phyloP scores from a whole-genome alignment of 2,113 vertebrate genomes.

The Campylomormyrus numenius region DNA sequence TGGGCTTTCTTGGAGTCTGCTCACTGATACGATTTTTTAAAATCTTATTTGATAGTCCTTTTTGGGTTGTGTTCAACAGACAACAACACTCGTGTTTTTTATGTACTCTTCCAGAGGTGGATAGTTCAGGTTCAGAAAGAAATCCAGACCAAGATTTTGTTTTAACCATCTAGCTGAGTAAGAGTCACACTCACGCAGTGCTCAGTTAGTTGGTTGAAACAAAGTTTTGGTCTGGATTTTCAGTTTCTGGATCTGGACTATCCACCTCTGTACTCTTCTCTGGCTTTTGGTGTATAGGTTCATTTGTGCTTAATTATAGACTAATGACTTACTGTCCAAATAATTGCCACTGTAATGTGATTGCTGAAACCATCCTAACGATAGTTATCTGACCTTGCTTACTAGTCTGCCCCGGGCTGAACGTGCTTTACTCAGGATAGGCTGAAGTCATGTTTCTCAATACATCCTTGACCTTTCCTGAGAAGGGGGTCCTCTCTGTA shows the following conservation, averaged over 20 bases:
- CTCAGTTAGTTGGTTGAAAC: neutral
- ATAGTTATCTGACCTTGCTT: neutral
- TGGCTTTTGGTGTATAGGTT: neutral
- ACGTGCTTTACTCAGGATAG: neutral
- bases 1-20: neutral
- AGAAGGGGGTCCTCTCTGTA: neutral
- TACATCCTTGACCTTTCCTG: slow-evolving; percentile 17
- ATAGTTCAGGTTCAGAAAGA: neutral
- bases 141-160: neutral
- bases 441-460: neutral
- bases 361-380: neutral
- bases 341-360: neutral
- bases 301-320: neutral
- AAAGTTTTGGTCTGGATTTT: neutral
- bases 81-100: neutral
- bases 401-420: neutral
- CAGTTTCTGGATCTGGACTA: neutral
- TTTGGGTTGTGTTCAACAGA: neutral
- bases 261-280: neutral
- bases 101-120: neutral
- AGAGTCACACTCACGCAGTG: neutral
- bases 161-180: neutral
- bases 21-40: neutral
- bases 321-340: neutral
- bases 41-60: neutral